Evolutionary conservation across 2,113 vertebrate genomes (phyloP).

Genomic region (Scatophagus argus): DNA sequence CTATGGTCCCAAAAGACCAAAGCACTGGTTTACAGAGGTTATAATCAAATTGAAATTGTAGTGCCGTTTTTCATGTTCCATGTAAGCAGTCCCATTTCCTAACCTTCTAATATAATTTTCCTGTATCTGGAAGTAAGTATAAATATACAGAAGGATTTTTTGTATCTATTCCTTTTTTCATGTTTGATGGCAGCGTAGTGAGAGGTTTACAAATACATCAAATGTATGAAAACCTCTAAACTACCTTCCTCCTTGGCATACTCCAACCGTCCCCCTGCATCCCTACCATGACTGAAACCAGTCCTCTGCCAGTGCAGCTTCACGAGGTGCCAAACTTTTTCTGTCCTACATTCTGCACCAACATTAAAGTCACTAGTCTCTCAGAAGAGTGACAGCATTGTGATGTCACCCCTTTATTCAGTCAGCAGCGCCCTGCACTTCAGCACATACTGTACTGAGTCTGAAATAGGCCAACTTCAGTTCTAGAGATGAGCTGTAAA

Average conservation of each 20-base stretch:
- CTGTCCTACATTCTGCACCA: slow-evolving; percentile 42
- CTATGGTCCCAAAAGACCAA: background rate
- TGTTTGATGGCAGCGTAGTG: background rate
- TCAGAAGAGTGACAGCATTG: slow-evolving; percentile 44
- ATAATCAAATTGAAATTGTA: background rate
- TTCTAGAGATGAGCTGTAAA: slow-evolving; percentile 37
- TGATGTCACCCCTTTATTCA: slow-evolving; percentile 46
- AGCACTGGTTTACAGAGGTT: background rate
- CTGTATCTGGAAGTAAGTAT: background rate
- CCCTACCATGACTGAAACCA: background rate
- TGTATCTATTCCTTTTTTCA: too few species aligned
- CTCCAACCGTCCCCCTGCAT: background rate
- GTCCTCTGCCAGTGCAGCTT: background rate
- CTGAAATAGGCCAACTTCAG: slow-evolving; percentile 60
- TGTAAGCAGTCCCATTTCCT: too few species aligned
- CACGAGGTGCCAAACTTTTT: slow-evolving; percentile 23
- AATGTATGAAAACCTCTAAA: background rate
- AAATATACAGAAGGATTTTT: background rate
- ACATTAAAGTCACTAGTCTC: slow-evolving; percentile 27
- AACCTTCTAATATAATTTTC: background rate
- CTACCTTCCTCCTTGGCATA: background rate
- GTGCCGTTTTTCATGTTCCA: too few species aligned
- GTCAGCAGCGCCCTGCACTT: slow-evolving; percentile 18
- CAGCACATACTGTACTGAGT: slow-evolving; percentile 26
- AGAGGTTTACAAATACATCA: background rate